phyloP scores from a whole-genome alignment of 1,140 invertebrate species.

The Leptinotarsa lineolata region DNA sequence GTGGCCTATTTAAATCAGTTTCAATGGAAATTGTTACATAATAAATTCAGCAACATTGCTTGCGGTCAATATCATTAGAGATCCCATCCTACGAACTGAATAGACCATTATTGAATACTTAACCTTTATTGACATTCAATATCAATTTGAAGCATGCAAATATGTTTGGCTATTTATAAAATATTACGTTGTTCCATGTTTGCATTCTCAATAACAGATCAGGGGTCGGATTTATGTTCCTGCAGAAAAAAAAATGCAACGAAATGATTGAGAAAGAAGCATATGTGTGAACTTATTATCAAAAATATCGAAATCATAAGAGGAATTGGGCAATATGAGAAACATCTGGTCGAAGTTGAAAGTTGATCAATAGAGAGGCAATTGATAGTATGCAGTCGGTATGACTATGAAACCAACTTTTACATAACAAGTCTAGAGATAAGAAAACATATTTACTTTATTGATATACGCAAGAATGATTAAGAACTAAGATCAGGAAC shows the following conservation, averaged over 20 bases:
- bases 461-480: too few relatives aligned
- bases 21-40: not conserved
- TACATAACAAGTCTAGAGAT: too few relatives aligned
- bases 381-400: too few relatives aligned
- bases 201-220: not conserved
- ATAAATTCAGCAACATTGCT: not conserved
- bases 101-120: constrained; percentile 1
- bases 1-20: not conserved
- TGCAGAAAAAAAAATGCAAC: not conserved
- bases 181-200: constrained; percentile 1
- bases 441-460: too few relatives aligned
- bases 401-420: too few relatives aligned
- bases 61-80: not conserved
- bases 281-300: too few relatives aligned
- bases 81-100: not conserved
- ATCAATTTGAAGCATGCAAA: not conserved
- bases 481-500: too few relatives aligned
- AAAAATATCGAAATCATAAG: too few relatives aligned
- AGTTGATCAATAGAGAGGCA: too few relatives aligned
- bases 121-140: constrained; percentile 6
- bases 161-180: not conserved
- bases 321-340: too few relatives aligned
- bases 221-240: not conserved
- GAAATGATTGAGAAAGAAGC: too few relatives aligned
- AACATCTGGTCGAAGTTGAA: too few relatives aligned